These are phyloP conservation scores for Butorides virescens DNA, from an alignment of 2,113 vertebrate genomes.

Conservation along the genomic window DNA sequence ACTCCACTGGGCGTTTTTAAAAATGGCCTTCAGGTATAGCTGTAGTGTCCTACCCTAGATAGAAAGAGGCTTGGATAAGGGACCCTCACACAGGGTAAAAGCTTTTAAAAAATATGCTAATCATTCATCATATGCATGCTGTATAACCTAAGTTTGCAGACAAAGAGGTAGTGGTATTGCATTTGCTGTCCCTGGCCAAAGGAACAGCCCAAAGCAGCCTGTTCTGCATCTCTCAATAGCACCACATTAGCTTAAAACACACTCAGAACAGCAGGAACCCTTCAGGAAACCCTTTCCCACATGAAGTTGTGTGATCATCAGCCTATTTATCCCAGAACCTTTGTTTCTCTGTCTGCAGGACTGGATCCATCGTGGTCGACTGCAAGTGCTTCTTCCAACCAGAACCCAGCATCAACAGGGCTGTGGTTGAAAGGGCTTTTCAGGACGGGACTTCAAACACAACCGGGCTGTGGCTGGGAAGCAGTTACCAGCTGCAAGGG, in stretches of 20 bases:
- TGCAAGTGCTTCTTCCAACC: slow-evolving; percentile 66
- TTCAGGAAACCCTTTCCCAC: neutral
- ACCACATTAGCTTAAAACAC: neutral
- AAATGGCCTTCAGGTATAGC: neutral
- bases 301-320: neutral
- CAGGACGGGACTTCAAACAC: slow-evolving; percentile 26
- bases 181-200: neutral
- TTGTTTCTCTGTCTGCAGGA: slow-evolving; percentile 41
- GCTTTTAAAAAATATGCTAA: neutral
- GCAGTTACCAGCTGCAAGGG: slow-evolving; percentile 54
- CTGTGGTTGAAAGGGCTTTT: slow-evolving; percentile 55
- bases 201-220: neutral
- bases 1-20: neutral
- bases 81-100: neutral
- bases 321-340: neutral
- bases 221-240: neutral
- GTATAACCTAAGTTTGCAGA: neutral
- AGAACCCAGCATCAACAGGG: neutral
- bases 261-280: neutral
- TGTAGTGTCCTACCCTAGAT: neutral
- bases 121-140: neutral
- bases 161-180: neutral
- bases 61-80: neutral
- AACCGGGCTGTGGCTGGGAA: slow-evolving; percentile 56
- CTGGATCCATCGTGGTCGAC: slow-evolving; percentile 60